Evolutionary conservation across 2,888 invertebrate genomes (phyloP), one percentile per base, ranked within the genome.

Genomic region (Pyrocoelia pectoralis): DNA sequence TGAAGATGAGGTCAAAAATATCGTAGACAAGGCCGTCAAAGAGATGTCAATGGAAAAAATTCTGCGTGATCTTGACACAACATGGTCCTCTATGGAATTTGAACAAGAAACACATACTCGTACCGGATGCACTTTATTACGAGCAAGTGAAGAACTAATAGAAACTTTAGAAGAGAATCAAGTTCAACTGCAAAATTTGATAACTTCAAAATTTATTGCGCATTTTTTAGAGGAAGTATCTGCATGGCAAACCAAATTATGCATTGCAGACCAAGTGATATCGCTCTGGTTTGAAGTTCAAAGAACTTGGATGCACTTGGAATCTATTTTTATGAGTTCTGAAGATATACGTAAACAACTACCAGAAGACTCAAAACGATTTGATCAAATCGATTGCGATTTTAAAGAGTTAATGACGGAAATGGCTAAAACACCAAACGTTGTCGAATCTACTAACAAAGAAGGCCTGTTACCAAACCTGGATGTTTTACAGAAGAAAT

Each of bases 21-120:
- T 98, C 73, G 98, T 98, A 6, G 98, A 98, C 80, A 97, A 97
- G 83, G 97, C 98, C 0, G 96, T 97, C 0, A 98, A 98, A 82
- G 98, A 98, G 84, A 96, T 97, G 94, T 94, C 95, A 1, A 98
- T 98, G 97, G 98, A 98, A 81, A 97, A 97, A 80, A 91, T 93
- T 57, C 84, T 98, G 52, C 88, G 93, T 70, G 97, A 98, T 75
- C 82, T 98, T 61, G 90, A 97, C 75, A 87, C 89, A 2, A 97
- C 95, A 0, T 98, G 98, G 95, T 91, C 94, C 46, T 86, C 88
- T 1, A 94, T 97, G 94, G 94, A 95, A 81, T 97, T 97, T 77
- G 93, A 94, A 74, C 90, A 94, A 81, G 97, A 97, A 80, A 83
- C 88, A 54, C 97, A 98, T 81, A 82, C 90, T 2, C 85, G 97